Percentiles rank a stretch among this genome's conserved stretches.
These are phyloP conservation scores for Adoxophyes honmai DNA, from an alignment of 1,140 invertebrate species.

Conservation along the genomic window DNA sequence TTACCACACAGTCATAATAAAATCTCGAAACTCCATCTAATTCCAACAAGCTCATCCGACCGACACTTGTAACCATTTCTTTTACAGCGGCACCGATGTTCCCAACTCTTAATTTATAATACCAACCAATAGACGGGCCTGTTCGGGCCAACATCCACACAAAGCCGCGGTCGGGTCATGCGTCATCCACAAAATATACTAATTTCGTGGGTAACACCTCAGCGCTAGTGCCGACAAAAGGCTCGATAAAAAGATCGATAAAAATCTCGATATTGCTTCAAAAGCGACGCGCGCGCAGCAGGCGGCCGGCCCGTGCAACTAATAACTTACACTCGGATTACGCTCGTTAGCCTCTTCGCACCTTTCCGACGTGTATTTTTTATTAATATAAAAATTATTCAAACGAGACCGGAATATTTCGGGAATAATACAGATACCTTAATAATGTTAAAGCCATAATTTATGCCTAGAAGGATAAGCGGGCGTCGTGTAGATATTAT, in stretches of 20 bases:
- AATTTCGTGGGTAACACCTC: constrained; percentile 71
- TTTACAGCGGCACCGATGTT: background rate
- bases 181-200: constrained; percentile 71
- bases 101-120: background rate
- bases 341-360: constrained; percentile 70
- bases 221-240: constrained; percentile 67
- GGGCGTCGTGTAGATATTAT: constrained; percentile 23
- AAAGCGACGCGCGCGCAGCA: constrained; percentile 44
- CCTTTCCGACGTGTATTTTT: constrained; percentile 66
- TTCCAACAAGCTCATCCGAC: background rate
- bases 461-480: constrained; percentile 52
- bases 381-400: constrained; percentile 70
- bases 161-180: constrained; percentile 49
- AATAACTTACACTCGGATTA: constrained; percentile 72
- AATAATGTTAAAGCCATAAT: constrained; percentile 60
- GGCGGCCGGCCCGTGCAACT: constrained; percentile 46
- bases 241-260: constrained; percentile 59
- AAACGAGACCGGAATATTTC: constrained; percentile 55
- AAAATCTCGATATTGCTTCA: constrained; percentile 30
- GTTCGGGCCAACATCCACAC: constrained; percentile 16
- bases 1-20: constrained; percentile 1
- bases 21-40: background rate
- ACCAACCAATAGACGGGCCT: constrained; percentile 1
- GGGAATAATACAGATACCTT: constrained; percentile 44
- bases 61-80: background rate